Percentiles rank a stretch among this genome's conserved stretches.
These are phyloP conservation scores for Phyllostomus discolor DNA, from an alignment of 2,113 vertebrate genomes.

Conservation along the genomic window DNA sequence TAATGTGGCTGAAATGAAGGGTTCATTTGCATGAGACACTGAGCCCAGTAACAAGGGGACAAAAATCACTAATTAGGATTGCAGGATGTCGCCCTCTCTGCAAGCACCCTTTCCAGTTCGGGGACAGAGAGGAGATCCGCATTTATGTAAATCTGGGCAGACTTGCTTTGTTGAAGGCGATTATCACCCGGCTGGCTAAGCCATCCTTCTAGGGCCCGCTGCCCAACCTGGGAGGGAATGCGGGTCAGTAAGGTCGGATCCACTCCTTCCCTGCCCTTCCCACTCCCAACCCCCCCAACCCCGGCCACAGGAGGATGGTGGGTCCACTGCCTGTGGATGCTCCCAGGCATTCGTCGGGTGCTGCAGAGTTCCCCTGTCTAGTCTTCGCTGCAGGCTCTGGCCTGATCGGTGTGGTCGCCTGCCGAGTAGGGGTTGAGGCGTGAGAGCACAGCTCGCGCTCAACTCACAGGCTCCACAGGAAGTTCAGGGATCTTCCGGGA, in stretches of 20 bases:
- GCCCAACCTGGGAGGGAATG: neutral
- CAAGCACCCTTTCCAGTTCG: conserved; percentile 87
- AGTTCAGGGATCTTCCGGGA: neutral
- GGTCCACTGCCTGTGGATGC: no score
- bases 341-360: neutral
- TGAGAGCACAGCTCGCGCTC: neutral
- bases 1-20: conserved; percentile 89
- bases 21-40: conserved; percentile 95
- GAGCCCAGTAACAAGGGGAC: conserved; percentile 92
- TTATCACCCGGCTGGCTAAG: neutral
- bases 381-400: neutral
- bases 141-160: conserved; percentile 81
- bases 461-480: fast-evolving
- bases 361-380: neutral
- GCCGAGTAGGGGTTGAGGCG: fast-evolving
- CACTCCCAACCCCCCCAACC: neutral
- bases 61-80: conserved; percentile 98
- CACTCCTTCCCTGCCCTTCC: neutral
- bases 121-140: conserved; percentile 75
- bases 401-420: neutral
- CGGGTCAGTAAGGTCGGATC: neutral
- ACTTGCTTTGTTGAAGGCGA: conserved; percentile 51
- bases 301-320: neutral
- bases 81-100: conserved; percentile 87
- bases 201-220: neutral